These are phyloP conservation scores for Catalaphyllia jardinei DNA, from an alignment of 64 coral and sea anemone genomes.

Conservation along the genomic window DNA sequence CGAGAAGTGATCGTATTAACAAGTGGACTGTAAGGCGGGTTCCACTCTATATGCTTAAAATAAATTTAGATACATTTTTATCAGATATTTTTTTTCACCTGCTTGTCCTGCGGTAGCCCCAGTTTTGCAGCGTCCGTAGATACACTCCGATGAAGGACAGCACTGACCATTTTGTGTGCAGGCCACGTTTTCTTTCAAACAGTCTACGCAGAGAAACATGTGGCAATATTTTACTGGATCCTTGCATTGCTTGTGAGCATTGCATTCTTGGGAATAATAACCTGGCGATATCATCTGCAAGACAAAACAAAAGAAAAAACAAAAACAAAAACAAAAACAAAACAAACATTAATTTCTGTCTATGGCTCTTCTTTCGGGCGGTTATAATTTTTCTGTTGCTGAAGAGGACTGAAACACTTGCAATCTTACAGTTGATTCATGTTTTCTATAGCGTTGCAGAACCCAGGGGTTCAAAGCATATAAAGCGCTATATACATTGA, in stretches of 20 bases:
- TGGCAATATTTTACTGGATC: conserved; percentile 88
- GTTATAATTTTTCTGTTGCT: no score
- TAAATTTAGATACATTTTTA: no score
- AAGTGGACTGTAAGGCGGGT: no score
- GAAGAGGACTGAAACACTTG: no score
- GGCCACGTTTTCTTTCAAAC: conserved; percentile 98
- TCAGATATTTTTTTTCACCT: conserved; percentile 37
- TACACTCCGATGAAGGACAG: conserved; percentile 85
- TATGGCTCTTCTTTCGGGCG: not conserved
- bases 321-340: not conserved
- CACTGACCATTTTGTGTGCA: conserved; percentile 99
- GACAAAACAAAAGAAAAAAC: not conserved
- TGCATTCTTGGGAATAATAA: conserved; percentile 98
- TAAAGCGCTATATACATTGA: no score
- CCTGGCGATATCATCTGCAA: conserved; percentile 93
- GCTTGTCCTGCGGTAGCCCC: conserved; percentile 77
- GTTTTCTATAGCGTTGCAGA: no score
- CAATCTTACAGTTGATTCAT: no score
- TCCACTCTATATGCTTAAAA: no score
- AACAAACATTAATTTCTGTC: not conserved
- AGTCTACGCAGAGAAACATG: conserved; percentile 98
- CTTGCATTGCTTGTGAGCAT: conserved; percentile 92
- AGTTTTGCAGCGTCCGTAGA: conserved; percentile 93
- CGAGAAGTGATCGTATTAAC: no score
- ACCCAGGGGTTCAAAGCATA: no score